phyloP scores from a whole-genome alignment of 2,113 vertebrate species.

The Danionella cerebrum region DNA sequence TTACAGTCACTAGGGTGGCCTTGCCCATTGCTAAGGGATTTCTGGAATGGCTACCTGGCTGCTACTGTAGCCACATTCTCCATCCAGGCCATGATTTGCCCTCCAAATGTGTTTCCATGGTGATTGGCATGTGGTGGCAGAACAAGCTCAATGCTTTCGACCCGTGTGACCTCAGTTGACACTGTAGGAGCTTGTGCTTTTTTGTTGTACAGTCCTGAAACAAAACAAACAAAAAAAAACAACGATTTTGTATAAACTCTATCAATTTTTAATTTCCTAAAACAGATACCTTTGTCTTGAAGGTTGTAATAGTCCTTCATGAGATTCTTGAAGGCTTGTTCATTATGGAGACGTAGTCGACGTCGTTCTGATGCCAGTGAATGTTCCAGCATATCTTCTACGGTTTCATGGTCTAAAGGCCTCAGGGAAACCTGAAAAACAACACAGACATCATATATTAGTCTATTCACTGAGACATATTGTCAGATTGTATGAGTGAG shows the following conservation, averaged over 20 bases:
- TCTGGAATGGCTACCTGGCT: conserved; percentile 77
- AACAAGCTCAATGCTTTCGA: conserved; percentile 92
- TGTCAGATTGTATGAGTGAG: background rate
- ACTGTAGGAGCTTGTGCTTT: conserved; percentile 39
- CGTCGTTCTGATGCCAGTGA: conserved; percentile 65
- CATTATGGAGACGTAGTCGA: conserved; percentile 62
- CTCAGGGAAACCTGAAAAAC: conserved; percentile 62
- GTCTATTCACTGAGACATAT: too few relatives aligned
- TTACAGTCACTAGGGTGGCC: too few relatives aligned
- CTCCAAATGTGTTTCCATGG: conserved; percentile 91
- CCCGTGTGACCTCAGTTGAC: conserved; percentile 71
- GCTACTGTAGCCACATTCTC: conserved; percentile 93
- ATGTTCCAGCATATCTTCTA: conserved; percentile 62
- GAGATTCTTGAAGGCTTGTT: conserved; percentile 56
- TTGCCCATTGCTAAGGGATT: too few relatives aligned
- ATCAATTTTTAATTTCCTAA: too few relatives aligned
- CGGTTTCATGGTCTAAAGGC: conserved; percentile 53
- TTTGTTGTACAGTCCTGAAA: conserved; percentile 2
- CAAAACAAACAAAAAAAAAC: too few relatives aligned
- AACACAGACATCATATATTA: background rate
- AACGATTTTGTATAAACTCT: too few relatives aligned
- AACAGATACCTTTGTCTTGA: conserved; percentile 27
- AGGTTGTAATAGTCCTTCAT: conserved; percentile 52
- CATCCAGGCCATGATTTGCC: conserved; percentile 99
- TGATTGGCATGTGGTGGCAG: conserved; percentile 91